Conservation (phyloP, 1,140 invertebrate species). For the Conus ventricosus region DNA sequence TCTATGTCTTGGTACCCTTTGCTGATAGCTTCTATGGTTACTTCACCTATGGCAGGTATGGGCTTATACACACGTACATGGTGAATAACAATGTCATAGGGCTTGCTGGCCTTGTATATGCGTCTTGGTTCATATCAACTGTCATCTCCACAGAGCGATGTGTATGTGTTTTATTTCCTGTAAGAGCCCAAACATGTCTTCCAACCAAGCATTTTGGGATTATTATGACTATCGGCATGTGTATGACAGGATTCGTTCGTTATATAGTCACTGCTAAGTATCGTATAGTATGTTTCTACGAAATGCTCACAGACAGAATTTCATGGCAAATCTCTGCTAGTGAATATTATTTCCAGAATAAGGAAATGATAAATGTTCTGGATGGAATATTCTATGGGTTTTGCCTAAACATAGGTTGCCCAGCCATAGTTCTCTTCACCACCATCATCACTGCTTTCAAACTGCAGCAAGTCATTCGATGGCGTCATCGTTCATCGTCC, state of each 20-base stretch:
- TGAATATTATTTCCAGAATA: background rate
- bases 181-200: background rate
- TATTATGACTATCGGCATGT: background rate
- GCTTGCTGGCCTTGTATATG: background rate
- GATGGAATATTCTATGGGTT: constrained; percentile 28
- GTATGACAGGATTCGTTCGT: background rate
- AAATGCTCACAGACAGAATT: background rate
- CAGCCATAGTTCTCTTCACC: background rate
- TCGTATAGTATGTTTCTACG: background rate
- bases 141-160: background rate
- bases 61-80: background rate
- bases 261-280: background rate
- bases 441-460: background rate
- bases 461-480: background rate
- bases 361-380: background rate
- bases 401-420: constrained; percentile 4
- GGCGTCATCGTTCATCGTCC: background rate
- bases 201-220: background rate
- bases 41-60: background rate
- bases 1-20: background rate
- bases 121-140: background rate
- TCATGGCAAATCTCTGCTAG: background rate
- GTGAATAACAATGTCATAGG: background rate
- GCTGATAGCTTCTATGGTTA: background rate
- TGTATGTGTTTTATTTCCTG: background rate